phyloP scores from a whole-genome alignment of 2,888 invertebrate genomes.

The Aelia acuminata region DNA sequence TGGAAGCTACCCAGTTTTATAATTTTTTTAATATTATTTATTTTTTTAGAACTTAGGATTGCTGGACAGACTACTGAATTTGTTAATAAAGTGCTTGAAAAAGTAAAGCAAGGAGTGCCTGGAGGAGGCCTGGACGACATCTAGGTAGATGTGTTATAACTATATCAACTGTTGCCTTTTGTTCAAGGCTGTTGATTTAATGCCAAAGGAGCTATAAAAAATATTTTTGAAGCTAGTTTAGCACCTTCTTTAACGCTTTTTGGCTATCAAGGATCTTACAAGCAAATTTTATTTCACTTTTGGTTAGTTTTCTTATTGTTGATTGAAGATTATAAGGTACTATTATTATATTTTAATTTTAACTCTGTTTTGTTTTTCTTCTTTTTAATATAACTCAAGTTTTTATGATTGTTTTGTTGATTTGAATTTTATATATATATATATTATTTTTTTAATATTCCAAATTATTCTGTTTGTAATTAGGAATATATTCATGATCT shows the following conservation, averaged over 20 bases:
- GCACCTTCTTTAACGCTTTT: conserved; percentile 1
- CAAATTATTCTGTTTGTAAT: conserved; percentile 4
- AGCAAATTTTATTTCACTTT: conserved; percentile 1
- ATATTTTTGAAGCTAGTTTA: conserved; percentile 2
- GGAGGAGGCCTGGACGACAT: conserved; percentile 84
- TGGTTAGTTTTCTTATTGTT: conserved; percentile 11
- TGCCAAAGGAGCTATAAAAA: conserved; percentile 35
- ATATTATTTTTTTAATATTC: neutral
- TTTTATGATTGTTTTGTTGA: conserved; percentile 3
- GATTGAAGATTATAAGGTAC: conserved; percentile 7
- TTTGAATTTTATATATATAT: neutral
- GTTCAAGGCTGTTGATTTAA: conserved; percentile 5
- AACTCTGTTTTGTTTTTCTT: neutral
- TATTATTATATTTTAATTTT: conserved; percentile 15
- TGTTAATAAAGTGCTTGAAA: conserved; percentile 92
- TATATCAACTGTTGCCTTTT: neutral
- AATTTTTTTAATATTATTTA: neutral
- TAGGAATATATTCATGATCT: conserved; percentile 46
- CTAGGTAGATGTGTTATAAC: neutral
- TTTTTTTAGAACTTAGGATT: conserved; percentile 82
- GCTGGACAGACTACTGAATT: conserved; percentile 94
- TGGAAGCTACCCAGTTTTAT: neutral
- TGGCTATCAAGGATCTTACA: conserved; percentile 7
- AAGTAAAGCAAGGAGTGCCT: conserved; percentile 84
- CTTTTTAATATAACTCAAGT: conserved; percentile 10